Evolutionary conservation across 2,113 vertebrate species (phyloP).

Genomic region (Passer domesticus): DNA sequence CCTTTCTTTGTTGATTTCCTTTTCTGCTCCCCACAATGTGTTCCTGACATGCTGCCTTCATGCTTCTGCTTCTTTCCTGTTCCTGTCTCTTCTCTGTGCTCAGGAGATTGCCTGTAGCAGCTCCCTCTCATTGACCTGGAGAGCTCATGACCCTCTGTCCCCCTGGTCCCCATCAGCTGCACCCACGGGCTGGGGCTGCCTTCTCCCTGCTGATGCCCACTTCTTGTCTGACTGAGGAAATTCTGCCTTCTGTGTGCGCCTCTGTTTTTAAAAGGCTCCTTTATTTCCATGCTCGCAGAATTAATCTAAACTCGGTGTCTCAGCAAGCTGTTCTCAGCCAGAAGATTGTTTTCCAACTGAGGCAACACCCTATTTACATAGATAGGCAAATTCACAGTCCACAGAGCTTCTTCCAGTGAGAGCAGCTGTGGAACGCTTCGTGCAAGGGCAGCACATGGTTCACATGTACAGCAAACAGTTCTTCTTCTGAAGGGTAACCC

Average conservation of each 20-base stretch:
- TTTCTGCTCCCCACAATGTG: accelerated
- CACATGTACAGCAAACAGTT: background rate
- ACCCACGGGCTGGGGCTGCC: background rate
- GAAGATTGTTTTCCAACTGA: slow-evolving; percentile 37
- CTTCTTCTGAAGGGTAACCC: slow-evolving; percentile 21
- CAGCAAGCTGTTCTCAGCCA: slow-evolving; percentile 32
- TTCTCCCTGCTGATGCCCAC: accelerated
- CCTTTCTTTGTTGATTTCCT: background rate
- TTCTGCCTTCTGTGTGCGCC: background rate
- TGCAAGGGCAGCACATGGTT: background rate
- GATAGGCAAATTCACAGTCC: slow-evolving; percentile 53
- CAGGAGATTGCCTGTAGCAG: background rate
- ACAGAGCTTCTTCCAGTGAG: background rate
- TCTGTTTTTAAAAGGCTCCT: background rate
- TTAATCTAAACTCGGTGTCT: background rate
- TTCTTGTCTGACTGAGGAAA: background rate
- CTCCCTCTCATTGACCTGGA: accelerated
- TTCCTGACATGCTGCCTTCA: background rate
- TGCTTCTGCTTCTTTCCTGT: background rate
- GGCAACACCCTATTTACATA: slow-evolving; percentile 53
- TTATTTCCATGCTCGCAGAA: background rate
- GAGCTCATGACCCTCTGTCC: background rate
- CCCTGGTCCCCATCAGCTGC: accelerated
- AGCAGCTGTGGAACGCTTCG: background rate
- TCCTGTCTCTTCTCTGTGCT: accelerated